Base-by-base conservation (phyloP, 1,140 invertebrate species). In the Heliothis subflexa region DNA sequence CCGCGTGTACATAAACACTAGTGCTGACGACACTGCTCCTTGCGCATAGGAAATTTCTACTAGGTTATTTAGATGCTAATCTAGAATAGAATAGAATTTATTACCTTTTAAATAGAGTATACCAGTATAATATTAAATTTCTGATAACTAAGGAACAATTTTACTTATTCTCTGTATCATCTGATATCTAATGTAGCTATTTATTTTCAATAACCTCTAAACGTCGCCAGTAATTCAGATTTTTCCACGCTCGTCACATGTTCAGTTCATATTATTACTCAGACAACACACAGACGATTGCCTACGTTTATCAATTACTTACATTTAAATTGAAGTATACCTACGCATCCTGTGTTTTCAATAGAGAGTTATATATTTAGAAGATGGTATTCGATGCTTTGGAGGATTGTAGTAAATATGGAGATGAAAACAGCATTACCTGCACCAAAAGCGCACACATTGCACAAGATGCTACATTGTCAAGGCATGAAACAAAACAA, bases 401-500 rank as follows among this genome's bases (percentile, higher is more conserved):
- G 0, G 21, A 21, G 16, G 16, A 21, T 11, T 21, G 54, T 55
- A 55, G 21, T 55, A 21, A 21, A 18, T 40, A 7, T 12, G 9
- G 55, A 21, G 14, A 28, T 3, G 11, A 13, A 1, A 11, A 3
- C 11, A 28, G 55, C 54, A 57, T 57, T 59, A 28, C 5, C 12
- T 13, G n/a, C 73, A 79, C 73, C 74, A 61, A 57, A 68, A 57
- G 62, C 76, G 73, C 64, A 55, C 71, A 78, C 25, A 68, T 14
- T 14, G 45, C 25, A 61, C 25, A 78, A 54, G 55, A 78, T 82
- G 81, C 78, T 76, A 81, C 73, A 80, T 85, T 87, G 81, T 86
- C 78, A 83, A 70, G 40, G 70, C 77, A 73, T 78, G 68, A 83
- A 83, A 59, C 80, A 82, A 82, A 86, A 88, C 86, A 87, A 87